Base-by-base conservation (phyloP, 2,888 invertebrate species). In the Hirtodrosophila trivittata region DNA sequence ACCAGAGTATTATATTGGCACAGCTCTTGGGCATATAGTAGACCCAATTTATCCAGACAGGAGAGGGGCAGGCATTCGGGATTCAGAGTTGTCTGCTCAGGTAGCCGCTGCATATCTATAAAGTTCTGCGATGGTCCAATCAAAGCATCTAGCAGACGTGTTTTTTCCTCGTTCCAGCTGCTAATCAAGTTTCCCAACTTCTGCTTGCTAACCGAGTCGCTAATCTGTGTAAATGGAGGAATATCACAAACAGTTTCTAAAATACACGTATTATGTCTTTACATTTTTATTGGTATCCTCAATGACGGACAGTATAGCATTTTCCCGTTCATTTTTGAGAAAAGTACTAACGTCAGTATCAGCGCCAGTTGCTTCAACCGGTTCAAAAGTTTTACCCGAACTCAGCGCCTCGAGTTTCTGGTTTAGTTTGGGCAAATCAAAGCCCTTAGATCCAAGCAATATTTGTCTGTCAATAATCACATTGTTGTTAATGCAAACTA, bases 301-400 rank as follows among this genome's bases (percentile, higher is more conserved):
- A 85, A 98, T 97, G 7, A 97, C 94, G 6, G 96, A 95, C 9
- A 98, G 91, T 84, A 98, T 95, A 0, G 97, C 97, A 93, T 97
- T 98, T 92, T 98, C 97, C 64, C 96, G 94, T 91, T 98, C 98
- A 92, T 97, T 98, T 89, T 95, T 95, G 9, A 98, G 91, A 89
- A 96, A 97, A 82, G 96, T 95, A 77, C 96, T 95, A 69, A 98
- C 95, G 90, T 98, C 98, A n/a, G 97, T 96, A 87, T 97, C 97
- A 18, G 95, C 95, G 42, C 96, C 94, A 5, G 52, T 94, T 0
- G 97, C 96, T 91, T 97, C 97, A 25, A 98, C 92, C 0, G 97
- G 96, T 88, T 96, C 96, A 86, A 96, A 95, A 9, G 96, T 95
- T 54, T 95, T 93, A 58, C 96, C 94, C 5, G 97, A 94, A 89